Percentiles rank a stretch among this genome's conserved stretches.
Evolutionary conservation across 2,797 vertebrate genomes (phyloP).

Genomic region (Microtus californicus): DNA sequence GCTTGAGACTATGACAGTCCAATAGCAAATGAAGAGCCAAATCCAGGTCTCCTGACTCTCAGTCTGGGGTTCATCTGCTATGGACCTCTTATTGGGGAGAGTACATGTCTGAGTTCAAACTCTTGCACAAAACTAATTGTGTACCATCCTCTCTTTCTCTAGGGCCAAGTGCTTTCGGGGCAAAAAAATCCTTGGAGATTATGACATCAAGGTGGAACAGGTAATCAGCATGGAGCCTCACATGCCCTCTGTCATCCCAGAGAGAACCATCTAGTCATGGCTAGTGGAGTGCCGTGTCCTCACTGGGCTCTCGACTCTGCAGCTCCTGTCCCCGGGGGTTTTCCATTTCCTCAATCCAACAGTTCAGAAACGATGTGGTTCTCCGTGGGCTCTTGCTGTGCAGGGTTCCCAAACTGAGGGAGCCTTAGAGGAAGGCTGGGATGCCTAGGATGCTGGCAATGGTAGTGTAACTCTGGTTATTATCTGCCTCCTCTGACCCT

Average conservation of each 20-base stretch:
- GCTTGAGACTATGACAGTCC: neutral
- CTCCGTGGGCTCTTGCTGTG: neutral
- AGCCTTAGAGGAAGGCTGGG: neutral
- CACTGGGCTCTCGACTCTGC: neutral
- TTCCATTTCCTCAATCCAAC: neutral
- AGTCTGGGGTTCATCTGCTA: neutral
- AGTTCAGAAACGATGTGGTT: neutral
- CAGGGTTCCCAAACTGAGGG: neutral
- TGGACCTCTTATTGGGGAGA: neutral
- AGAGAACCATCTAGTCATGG: constrained; percentile 21
- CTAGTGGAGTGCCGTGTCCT: neutral
- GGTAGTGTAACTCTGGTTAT: neutral
- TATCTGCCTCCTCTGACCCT: neutral
- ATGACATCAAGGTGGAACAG: constrained; percentile 98
- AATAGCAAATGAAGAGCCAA: neutral
- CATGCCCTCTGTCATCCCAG: neutral
- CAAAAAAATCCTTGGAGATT: constrained; percentile 96
- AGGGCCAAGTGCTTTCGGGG: constrained; percentile 97
- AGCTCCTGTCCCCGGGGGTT: neutral
- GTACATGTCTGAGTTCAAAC: constrained; percentile 28
- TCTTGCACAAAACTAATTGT: constrained; percentile 37
- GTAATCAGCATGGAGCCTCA: constrained; percentile 86
- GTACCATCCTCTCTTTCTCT: constrained; percentile 72
- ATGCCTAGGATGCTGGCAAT: neutral
- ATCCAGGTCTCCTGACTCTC: neutral